Percentiles rank a stretch among this genome's conserved stretches.
These are phyloP conservation scores for Lacerta viridis DNA, from an alignment of 2,797 vertebrate species.

Conservation along the genomic window DNA sequence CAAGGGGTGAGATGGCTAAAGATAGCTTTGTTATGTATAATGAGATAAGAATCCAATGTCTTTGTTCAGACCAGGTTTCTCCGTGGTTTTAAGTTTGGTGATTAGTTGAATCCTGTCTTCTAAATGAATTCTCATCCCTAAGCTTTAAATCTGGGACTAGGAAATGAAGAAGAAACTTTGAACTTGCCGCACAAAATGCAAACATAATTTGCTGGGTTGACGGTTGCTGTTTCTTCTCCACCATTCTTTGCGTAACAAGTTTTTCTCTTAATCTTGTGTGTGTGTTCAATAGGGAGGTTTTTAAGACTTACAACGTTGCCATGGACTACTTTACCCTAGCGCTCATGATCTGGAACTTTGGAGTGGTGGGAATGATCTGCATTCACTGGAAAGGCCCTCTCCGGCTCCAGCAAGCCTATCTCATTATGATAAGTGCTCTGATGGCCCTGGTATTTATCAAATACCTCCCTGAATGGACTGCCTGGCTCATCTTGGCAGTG, in stretches of 20 bases:
- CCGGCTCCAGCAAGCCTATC: conserved; percentile 96
- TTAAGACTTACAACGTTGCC: conserved; percentile 97
- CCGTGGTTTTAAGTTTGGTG: no score
- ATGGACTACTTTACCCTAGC: conserved; percentile 96
- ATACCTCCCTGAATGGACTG: conserved; percentile 98
- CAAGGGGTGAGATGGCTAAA: no score
- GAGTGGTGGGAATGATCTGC: conserved; percentile 98
- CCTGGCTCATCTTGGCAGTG: conserved; percentile 97
- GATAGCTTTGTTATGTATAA: no score
- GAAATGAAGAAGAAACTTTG: neutral
- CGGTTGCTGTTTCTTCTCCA: conserved; percentile 9
- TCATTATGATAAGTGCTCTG: conserved; percentile 99
- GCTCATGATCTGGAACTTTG: conserved; percentile 96
- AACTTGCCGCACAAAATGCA: neutral
- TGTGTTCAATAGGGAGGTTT: conserved; percentile 88
- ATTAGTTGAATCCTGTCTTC: no score
- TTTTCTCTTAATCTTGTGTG: neutral
- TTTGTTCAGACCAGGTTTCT: no score
- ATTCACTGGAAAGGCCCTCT: conserved; percentile 99
- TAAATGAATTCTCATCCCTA: neutral
- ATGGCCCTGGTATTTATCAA: conserved; percentile 99
- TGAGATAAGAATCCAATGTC: no score
- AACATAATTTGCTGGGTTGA: neutral
- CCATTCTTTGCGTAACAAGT: conserved; percentile 37
- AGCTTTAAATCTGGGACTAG: neutral